phyloP scores from a whole-genome alignment of 2,797 vertebrate species.

The Myotis vivesi region DNA sequence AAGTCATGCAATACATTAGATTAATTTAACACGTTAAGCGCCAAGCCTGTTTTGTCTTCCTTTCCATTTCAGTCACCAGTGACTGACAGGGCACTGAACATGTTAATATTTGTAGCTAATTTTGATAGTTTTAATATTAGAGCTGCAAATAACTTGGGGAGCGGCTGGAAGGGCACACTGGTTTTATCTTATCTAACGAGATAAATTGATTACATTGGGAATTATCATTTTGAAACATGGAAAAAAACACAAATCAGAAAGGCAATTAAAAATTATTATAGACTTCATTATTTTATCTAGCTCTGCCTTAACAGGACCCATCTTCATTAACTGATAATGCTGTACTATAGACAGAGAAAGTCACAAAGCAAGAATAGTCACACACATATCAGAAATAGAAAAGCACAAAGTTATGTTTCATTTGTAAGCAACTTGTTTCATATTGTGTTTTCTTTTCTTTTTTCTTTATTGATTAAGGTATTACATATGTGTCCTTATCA shows the following conservation, averaged over 20 bases:
- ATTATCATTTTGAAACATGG: not conserved
- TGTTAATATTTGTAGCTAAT: not conserved
- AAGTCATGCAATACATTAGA: not conserved
- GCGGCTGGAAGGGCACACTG: not conserved
- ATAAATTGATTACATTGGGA: not conserved
- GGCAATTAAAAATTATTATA: not conserved
- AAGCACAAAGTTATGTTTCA: conserved; percentile 78
- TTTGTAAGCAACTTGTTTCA: conserved; percentile 81
- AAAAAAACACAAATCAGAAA: not conserved
- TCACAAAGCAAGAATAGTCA: conserved; percentile 81
- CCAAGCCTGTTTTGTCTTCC: no score
- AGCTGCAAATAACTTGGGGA: not conserved
- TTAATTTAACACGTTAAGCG: not conserved
- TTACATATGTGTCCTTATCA: no score
- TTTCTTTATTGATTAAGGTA: no score
- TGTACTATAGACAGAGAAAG: conserved; percentile 73
- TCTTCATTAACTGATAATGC: conserved; percentile 75
- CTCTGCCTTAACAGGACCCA: conserved; percentile 39
- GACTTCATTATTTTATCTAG: not conserved
- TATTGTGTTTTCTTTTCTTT: not conserved
- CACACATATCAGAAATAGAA: conserved; percentile 82
- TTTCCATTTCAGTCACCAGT: no score
- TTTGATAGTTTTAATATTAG: not conserved
- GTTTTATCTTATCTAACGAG: not conserved
- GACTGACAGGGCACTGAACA: no score